Conservation (phyloP, 2,113 vertebrate species). For the Pachycephala philippinensis region DNA sequence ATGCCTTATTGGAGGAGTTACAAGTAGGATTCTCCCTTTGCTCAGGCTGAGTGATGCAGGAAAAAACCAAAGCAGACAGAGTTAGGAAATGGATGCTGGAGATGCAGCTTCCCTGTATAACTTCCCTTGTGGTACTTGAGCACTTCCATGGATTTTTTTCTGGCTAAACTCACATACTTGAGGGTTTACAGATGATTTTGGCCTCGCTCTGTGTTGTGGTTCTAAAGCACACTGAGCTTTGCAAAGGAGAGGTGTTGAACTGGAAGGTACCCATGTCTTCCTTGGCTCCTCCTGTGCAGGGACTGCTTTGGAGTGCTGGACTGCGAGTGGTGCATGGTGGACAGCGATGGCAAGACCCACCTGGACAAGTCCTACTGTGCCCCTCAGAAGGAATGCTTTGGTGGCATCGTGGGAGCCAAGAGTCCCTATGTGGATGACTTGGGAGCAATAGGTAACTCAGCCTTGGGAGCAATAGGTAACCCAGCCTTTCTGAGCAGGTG, state of each 20-base stretch:
- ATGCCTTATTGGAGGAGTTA: not conserved
- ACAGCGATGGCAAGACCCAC: constrained; percentile 94
- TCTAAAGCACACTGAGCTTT: not conserved
- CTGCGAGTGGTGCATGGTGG: constrained; percentile 98
- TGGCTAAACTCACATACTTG: accelerated
- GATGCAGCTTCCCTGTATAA: not conserved
- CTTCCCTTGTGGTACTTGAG: not conserved
- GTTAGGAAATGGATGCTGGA: not conserved
- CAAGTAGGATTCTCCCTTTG: not conserved
- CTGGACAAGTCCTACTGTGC: constrained; percentile 96
- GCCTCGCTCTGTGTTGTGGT: not conserved
- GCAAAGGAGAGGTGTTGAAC: not conserved
- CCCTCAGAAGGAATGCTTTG: constrained; percentile 96
- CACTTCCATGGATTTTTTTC: not conserved
- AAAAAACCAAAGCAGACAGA: not conserved
- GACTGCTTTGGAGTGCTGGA: constrained; percentile 97
- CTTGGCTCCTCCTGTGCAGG: constrained; percentile 53
- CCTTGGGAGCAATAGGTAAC: constrained; percentile 83
- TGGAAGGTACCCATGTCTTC: accelerated
- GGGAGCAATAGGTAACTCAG: constrained; percentile 83
- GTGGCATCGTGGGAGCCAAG: constrained; percentile 95
- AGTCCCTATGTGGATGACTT: constrained; percentile 92
- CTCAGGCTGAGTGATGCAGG: not conserved
- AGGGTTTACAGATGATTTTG: not conserved
- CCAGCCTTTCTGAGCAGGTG: not conserved